A percentile compares a stretch with the other conserved stretches of the same genome.
phyloP scores from a whole-genome alignment of 1,140 invertebrate genomes.

The Drosophila gunungcola region DNA sequence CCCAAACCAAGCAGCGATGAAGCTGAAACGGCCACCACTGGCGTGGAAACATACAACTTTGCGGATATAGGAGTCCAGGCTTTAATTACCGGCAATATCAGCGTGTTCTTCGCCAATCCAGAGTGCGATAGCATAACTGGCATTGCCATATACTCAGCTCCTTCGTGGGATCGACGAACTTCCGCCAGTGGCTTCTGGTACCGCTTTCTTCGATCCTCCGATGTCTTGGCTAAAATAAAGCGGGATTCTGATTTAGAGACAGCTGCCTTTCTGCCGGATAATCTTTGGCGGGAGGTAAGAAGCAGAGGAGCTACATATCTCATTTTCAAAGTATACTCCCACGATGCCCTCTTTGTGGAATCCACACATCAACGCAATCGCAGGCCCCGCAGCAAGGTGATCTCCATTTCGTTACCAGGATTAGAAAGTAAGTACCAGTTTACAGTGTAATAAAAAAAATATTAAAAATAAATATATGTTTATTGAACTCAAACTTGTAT shows the following conservation, averaged over 20 bases:
- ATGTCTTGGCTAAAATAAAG: slow-evolving; percentile 42
- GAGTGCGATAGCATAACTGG: slow-evolving; percentile 62
- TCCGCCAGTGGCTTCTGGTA: slow-evolving; percentile 59
- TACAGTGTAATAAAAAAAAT: too few relatives aligned
- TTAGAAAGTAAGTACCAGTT: slow-evolving; percentile 30
- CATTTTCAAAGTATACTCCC: slow-evolving; percentile 71
- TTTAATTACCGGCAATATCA: slow-evolving; percentile 62
- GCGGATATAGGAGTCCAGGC: slow-evolving; percentile 65
- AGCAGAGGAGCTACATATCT: slow-evolving; percentile 17
- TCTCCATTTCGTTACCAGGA: slow-evolving; percentile 72
- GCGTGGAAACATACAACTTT: slow-evolving; percentile 56
- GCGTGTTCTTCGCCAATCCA: slow-evolving; percentile 74
- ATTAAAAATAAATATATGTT: too few relatives aligned
- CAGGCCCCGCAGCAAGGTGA: slow-evolving; percentile 72
- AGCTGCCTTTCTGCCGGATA: slow-evolving; percentile 56
- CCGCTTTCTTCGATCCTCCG: slow-evolving; percentile 64
- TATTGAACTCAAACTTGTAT: too few relatives aligned
- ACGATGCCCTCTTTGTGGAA: slow-evolving; percentile 77
- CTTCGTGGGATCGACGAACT: slow-evolving; percentile 1
- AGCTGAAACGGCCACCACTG: slow-evolving; percentile 9
- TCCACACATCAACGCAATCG: slow-evolving; percentile 29
- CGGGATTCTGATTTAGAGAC: slow-evolving; percentile 55
- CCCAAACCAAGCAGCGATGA: slow-evolving; percentile 18
- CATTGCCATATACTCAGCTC: slow-evolving; percentile 61
- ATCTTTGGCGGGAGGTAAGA: slow-evolving; percentile 48